Base-by-base conservation (phyloP, 2,888 invertebrate species). In the Druceiella hillmani region DNA sequence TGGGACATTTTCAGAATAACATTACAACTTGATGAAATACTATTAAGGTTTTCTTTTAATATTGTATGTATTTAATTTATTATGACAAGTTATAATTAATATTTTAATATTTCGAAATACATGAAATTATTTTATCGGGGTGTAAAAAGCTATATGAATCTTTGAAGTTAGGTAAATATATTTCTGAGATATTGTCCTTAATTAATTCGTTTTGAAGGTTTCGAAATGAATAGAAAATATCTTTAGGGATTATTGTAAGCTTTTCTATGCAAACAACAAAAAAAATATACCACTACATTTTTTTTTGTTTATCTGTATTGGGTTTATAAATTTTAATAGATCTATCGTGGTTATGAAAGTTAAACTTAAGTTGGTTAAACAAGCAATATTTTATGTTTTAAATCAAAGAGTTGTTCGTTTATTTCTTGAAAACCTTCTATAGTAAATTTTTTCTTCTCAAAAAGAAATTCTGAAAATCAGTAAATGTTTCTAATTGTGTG, bases 271-370 rank as follows among this genome's bases (percentile, higher is more conserved):
- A n/a, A n/a, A n/a, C n/a, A n/a, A n/a, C n/a, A n/a, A n/a, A n/a
- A n/a, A n/a, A n/a, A 41, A 25, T 38, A 44, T 45, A 31, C 47
- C 44, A 38, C 30, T 44, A 36, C 44, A 38, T 27, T 40, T 43
- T 24, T 33, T 10, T 41, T 42, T 44, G 12, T 10, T 40, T 24
- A 38, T 37, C 24, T 41, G 11, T 4, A 15, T 25, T 6, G 6
- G n/a, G 22, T 34, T 37, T 10, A 25, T 16, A n/a, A 32, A 15
- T 44, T 15, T 3, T 15, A 12, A 27, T 36, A 17, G 14, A 17
- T 26, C 45, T 44, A 12, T 40, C 34, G 7, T 36, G 25, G 20
- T 17, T 20, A 4, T 20, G 17, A 16, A n/a, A 33, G n/a, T 17
- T 17, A 20, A 12, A 11, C 4, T 10, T 45, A 33, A 17, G 11